Evolutionary conservation across 2,888 invertebrate genomes (phyloP).

Genomic region (Allophyes oxyacanthae): DNA sequence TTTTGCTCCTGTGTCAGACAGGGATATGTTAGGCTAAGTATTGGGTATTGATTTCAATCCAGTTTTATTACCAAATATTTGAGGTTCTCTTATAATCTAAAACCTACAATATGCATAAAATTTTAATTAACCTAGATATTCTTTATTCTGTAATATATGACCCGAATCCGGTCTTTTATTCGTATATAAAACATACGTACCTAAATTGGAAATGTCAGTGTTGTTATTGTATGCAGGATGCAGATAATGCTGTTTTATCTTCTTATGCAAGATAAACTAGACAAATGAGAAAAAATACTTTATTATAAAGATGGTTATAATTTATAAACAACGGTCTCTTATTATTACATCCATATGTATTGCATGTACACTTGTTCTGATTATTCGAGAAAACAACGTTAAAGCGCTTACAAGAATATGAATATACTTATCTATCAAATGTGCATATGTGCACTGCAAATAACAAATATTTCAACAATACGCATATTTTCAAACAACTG

Average conservation of each 20-base stretch:
- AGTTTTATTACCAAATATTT: too few species aligned
- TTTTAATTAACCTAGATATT: constrained; percentile 1
- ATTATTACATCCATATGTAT: not conserved
- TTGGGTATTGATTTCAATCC: too few species aligned
- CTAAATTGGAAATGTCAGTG: constrained; percentile 25
- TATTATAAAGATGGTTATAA: not conserved
- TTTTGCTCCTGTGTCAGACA: too few species aligned
- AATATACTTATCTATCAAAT: not conserved
- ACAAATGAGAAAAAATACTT: not conserved
- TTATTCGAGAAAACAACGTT: not conserved
- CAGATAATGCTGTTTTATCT: constrained; percentile 31
- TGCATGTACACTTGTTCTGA: too few species aligned
- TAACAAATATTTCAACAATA: not conserved
- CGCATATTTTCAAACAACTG: not conserved
- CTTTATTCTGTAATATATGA: constrained; percentile 11
- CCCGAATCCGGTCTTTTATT: constrained; percentile 4
- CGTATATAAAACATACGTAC: too few species aligned
- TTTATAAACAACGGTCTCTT: constrained; percentile 3
- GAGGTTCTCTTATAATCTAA: too few species aligned
- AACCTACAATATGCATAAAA: too few species aligned
- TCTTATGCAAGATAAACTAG: constrained; percentile 10
- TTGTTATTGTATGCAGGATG: constrained; percentile 8
- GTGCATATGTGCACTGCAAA: not conserved
- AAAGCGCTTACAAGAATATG: not conserved
- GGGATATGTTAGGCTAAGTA: too few species aligned